Percentiles rank a stretch among this genome's conserved stretches.
phyloP scores from a whole-genome alignment of 2,888 invertebrate species.

The Corythucha ciliata region DNA sequence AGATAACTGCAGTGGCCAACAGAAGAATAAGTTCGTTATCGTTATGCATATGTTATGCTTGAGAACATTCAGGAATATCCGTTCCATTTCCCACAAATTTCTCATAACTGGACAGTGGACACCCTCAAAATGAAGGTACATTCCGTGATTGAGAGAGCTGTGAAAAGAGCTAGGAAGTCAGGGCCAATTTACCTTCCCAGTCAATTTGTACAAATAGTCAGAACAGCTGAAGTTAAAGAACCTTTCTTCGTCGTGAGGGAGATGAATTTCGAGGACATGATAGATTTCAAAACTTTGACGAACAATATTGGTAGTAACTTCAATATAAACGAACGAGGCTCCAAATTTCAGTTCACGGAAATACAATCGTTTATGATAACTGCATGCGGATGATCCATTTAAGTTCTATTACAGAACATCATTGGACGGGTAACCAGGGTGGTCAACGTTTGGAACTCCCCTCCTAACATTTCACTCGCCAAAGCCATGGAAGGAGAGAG shows the following conservation, averaged over 20 bases:
- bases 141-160: slow-evolving; percentile 25
- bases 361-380: neutral
- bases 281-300: slow-evolving; percentile 32
- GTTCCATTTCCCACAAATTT: slow-evolving; percentile 9
- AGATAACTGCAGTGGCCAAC: slow-evolving; percentile 3
- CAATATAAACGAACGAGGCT: neutral
- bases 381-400: neutral
- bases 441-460: slow-evolving; percentile 3
- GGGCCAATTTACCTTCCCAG: slow-evolving; percentile 28
- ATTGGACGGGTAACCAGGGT: too few species aligned
- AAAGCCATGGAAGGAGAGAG: neutral
- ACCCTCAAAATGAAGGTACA: slow-evolving; percentile 19
- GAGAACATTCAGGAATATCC: slow-evolving; percentile 6
- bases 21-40: too few species aligned
- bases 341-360: neutral
- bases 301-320: slow-evolving; percentile 16
- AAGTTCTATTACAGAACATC: slow-evolving; percentile 2
- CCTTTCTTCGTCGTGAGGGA: slow-evolving; percentile 32
- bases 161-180: slow-evolving; percentile 25
- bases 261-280: slow-evolving; percentile 34
- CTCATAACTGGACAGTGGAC: slow-evolving; percentile 14
- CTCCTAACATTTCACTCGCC: neutral
- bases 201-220: slow-evolving; percentile 32
- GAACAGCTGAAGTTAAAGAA: slow-evolving; percentile 34
- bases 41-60: too few species aligned